These are phyloP conservation scores for Drosophila borborema DNA, from an alignment of 2,888 invertebrate genomes.

Conservation along the genomic window DNA sequence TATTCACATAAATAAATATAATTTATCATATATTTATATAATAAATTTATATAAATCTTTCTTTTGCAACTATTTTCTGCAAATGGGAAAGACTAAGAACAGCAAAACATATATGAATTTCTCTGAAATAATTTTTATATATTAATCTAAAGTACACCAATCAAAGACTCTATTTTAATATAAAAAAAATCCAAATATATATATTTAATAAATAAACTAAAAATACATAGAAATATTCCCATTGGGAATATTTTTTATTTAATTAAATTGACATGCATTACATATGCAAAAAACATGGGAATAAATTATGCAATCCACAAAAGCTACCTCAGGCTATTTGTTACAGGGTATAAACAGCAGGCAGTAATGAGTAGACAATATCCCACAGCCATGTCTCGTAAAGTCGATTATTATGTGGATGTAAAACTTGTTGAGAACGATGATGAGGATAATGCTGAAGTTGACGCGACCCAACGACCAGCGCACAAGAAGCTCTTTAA, in stretches of 20 bases:
- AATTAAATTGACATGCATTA: not conserved
- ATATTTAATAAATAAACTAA: not conserved
- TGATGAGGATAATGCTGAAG: slow-evolving; percentile 40
- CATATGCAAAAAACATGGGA: not conserved
- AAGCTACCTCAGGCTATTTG: not conserved
- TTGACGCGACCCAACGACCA: slow-evolving; percentile 49
- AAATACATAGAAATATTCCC: not conserved
- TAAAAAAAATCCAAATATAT: too few relatives aligned
- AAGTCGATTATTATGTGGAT: slow-evolving; percentile 62
- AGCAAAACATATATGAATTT: too few relatives aligned
- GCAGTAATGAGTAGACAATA: slow-evolving; percentile 35
- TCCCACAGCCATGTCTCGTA: slow-evolving; percentile 28
- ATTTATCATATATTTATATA: too few relatives aligned
- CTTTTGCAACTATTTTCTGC: too few relatives aligned
- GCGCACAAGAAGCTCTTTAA: slow-evolving; percentile 28
- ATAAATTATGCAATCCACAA: not conserved
- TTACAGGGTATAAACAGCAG: slow-evolving; percentile 36
- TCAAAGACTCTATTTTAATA: too few relatives aligned
- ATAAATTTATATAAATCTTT: too few relatives aligned
- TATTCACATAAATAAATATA: too few relatives aligned
- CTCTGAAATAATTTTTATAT: too few relatives aligned
- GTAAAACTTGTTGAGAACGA: slow-evolving; percentile 52
- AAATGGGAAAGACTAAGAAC: too few relatives aligned
- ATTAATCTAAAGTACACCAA: too few relatives aligned
- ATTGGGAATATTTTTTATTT: not conserved